Conservation (phyloP, 2,113 vertebrate genomes). For the Picathartes gymnocephalus region DNA sequence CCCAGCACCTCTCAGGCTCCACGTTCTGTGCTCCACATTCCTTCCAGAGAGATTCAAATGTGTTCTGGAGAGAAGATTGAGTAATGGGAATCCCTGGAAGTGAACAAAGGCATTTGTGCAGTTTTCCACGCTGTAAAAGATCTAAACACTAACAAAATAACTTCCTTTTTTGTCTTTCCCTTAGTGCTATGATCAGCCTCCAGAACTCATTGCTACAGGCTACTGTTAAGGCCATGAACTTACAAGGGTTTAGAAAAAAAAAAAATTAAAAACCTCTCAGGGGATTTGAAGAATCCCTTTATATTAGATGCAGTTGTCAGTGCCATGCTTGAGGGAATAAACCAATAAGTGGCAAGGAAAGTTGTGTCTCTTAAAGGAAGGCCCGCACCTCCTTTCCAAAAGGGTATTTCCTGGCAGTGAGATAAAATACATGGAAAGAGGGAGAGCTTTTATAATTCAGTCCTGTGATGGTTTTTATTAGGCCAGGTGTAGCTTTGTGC, state of each 20-base stretch:
- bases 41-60: background rate
- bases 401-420: background rate
- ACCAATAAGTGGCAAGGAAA: background rate
- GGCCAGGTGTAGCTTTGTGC: background rate
- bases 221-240: background rate
- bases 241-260: background rate
- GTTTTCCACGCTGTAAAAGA: background rate
- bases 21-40: background rate
- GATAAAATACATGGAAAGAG: background rate
- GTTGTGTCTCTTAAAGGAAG: background rate
- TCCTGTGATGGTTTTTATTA: background rate
- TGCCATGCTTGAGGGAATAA: background rate
- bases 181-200: background rate
- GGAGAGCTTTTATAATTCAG: background rate
- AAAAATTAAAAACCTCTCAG: background rate
- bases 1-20: background rate
- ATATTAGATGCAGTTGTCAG: background rate
- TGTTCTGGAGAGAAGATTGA: background rate
- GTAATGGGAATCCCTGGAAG: constrained; percentile 13
- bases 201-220: background rate
- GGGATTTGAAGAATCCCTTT: constrained; percentile 21
- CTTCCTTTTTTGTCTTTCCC: background rate
- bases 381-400: background rate
- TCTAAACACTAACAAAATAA: constrained; percentile 1
- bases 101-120: background rate